A percentile compares a stretch with the other conserved stretches of the same genome.
Conservation (phyloP, 2,113 vertebrate species). For the Corythoichthys haematopterus region DNA sequence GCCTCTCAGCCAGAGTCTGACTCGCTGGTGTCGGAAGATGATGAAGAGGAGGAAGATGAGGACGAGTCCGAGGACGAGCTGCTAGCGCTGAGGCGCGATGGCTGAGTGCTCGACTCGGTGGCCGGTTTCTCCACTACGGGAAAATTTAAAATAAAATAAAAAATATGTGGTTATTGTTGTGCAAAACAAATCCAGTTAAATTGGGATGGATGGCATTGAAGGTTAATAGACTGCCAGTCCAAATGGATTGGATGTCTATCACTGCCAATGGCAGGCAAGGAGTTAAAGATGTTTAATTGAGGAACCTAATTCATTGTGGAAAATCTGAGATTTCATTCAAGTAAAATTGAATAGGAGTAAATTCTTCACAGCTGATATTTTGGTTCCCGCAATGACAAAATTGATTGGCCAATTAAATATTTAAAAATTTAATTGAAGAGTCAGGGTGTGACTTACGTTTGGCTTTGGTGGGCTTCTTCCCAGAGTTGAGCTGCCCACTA, state of each 20-base stretch:
- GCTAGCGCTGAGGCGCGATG: conserved; percentile 86
- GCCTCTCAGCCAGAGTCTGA: conserved; percentile 82
- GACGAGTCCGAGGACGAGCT: conserved; percentile 85
- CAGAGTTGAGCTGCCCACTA: conserved; percentile 88
- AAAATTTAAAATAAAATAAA: background rate
- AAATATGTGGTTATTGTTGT: background rate
- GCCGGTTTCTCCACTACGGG: conserved; percentile 79
- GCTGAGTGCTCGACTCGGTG: conserved; percentile 71
- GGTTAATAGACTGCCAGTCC: too few relatives aligned
- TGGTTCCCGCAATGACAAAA: too few relatives aligned
- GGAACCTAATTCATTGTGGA: too few relatives aligned
- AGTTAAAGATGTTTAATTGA: too few relatives aligned
- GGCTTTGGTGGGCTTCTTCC: conserved; percentile 83
- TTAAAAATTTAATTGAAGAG: too few relatives aligned
- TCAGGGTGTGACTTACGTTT: conserved; percentile 73
- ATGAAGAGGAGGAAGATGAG: conserved; percentile 81
- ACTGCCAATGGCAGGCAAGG: too few relatives aligned
- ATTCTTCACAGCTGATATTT: too few relatives aligned
- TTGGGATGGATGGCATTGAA: too few relatives aligned
- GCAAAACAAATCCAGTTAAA: too few relatives aligned
- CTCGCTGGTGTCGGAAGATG: conserved; percentile 89
- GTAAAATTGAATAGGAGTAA: background rate
- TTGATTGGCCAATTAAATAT: too few relatives aligned
- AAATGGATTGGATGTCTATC: too few relatives aligned
- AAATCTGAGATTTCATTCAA: background rate